Base-by-base conservation (phyloP, 2,888 invertebrate species). In the Stegophylla sp. region DNA sequence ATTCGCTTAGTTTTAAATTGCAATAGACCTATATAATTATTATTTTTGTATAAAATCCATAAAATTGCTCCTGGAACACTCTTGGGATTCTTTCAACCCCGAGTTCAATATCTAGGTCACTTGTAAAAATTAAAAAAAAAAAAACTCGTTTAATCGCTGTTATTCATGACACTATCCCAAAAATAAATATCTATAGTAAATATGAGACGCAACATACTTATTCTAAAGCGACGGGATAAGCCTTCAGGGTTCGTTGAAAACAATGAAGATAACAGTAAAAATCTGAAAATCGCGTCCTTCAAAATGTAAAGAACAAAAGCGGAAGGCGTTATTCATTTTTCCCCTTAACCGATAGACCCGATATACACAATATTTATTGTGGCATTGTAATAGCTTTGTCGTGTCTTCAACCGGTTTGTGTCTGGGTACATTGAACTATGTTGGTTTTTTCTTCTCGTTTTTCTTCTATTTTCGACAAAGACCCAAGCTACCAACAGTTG, bases 381-480 rank as follows among this genome's bases (percentile, higher is more conserved):
- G 61, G 79, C 51, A 79, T 71, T 79, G 59, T 79, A 48, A 71
- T 71, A 61, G 69, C 69, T 71, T 61, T 23, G 71, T 67, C 69
- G 79, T 61, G 79, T 71, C 17, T 69, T 59, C 26, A 79, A 79
- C 79, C 79, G 79, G 79, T 71, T 71, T 79, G 23, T 79, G 61
- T 61, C 28, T 28, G 23, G 79, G 79, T 79, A 61, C 79, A 51
- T 79, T 79, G 79, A 79, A 79, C 79, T 48, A 63, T 53, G 79
- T 63, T 20, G 43, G 45, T 71, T 69, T 69, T 69, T 77, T 77
- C n/a, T 74, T 23, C 43, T 64, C 1, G 3, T 64, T 72, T 53
- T 63, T 75, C 34, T 64, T 51, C 61, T n/a, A 45, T 79, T 79
- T 79, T 79, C 51, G 71, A 79, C 71, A 71, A 79, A 79, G 71